Base-by-base conservation (phyloP, 2,888 invertebrate genomes). In the Pristionchus exspectatus region DNA sequence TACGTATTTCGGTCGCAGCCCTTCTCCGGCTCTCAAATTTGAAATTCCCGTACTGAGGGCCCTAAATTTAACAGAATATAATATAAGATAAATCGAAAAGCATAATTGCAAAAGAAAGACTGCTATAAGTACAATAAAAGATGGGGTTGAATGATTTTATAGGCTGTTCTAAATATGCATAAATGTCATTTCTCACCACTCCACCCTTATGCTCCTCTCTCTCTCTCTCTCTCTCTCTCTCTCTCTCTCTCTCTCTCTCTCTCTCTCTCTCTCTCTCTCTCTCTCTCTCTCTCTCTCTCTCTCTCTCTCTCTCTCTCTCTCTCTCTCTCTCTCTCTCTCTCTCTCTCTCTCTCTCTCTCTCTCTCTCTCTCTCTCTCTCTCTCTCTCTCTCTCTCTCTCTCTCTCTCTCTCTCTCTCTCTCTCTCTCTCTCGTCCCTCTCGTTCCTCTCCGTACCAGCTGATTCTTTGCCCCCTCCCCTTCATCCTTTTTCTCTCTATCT, bases 361-460 rank as follows among this genome's bases (percentile, higher is more conserved):
- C n/a, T 81, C 50, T 66, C 66, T 74, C 86, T 50, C 87, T 90
- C 83, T 38, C 54, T 24, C 54, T 83, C 86, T 50, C 87, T 90
- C 83, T 38, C 54, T 24, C 54, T 83, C 38, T 38, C 38, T 38
- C 38, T 38, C 54, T 27, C 54, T 83, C 83, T 14, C 87, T 66
- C 66, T 63, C 90, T 59, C 74, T 56, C 74, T 87, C 74, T 54
- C 56, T 87, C 27, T 77, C 74, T 54, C n/a, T 81, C 50, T 66
- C 66, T 74, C 59, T 63, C n/a, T n/a, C n/a, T n/a, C n/a, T n/a
- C n/a, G n/a, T 54, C 50, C 74, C 50, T 85, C 86, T 87, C 87
- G 69, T 87, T 72, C 72, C 72, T 44, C 27, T 87, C 87, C 16
- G 69, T 72, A 44, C 87, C 72, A 87, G 72, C 87, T 87, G 72